These are phyloP conservation scores for Thera britannica DNA, from an alignment of 2,888 invertebrate genomes.

Conservation along the genomic window DNA sequence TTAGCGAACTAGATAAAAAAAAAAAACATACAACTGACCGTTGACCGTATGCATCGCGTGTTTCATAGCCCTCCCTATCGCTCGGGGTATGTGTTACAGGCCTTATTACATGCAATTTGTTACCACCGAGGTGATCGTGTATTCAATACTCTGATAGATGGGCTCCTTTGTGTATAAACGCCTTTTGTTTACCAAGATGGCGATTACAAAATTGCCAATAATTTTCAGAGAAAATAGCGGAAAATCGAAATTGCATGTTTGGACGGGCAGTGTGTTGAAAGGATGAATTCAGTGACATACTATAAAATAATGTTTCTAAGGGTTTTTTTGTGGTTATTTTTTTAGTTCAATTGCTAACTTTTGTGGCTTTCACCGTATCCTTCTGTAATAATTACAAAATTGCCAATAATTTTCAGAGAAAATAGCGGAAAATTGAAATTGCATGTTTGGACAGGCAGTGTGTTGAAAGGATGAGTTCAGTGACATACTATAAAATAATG, in stretches of 20 bases:
- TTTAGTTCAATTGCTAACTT: too few relatives aligned
- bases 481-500: too few relatives aligned
- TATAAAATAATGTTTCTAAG: too few relatives aligned
- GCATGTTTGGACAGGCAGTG: constrained; percentile 10
- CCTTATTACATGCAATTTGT: constrained; percentile 50
- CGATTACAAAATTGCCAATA: constrained; percentile 39
- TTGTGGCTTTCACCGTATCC: too few relatives aligned
- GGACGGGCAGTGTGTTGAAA: neutral
- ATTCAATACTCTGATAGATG: constrained; percentile 43
- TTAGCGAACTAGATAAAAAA: too few relatives aligned
- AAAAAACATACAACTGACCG: too few relatives aligned
- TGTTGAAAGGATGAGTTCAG: neutral
- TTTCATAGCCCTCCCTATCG: constrained; percentile 32
- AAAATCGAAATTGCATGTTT: constrained; percentile 24
- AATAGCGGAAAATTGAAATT: constrained; percentile 23
- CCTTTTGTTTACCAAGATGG: constrained; percentile 40
- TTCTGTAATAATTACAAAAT: constrained; percentile 29
- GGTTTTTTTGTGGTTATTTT: too few relatives aligned
- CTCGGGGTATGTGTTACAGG: constrained; percentile 38
- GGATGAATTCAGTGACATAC: too few relatives aligned
- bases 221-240: constrained; percentile 27
- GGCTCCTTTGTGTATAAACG: constrained; percentile 37
- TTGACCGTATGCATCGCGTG: neutral
- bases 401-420: constrained; percentile 34
- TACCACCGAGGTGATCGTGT: constrained; percentile 39